Evolutionary conservation across 2,113 vertebrate species (phyloP), one percentile per base, ranked within the genome.

Genomic region (Scophthalmus maximus): DNA sequence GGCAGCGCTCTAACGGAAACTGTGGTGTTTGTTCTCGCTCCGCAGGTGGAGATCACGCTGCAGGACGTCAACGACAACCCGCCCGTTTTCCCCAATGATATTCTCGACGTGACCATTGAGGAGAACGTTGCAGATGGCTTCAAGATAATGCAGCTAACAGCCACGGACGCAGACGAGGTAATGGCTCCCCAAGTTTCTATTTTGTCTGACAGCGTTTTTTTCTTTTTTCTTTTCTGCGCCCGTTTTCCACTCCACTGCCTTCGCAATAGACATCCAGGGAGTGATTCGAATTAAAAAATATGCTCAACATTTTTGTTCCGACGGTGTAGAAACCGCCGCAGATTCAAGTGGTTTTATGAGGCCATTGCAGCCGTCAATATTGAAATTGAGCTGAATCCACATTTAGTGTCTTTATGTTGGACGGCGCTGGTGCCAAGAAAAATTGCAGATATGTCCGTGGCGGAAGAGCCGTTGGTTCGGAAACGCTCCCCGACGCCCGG

Each of bases 21-120:
- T 29, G 10, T 50, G 65, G 74, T 83, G 87, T 83, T 81, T 73
- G 70, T 66, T 46, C 6, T 71, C 78, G 80, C 30, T 83, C 70
- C 56, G 52, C 87, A 99, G 98, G 98, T 99, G 78, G 98, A 99
- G 94, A 97, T 99, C 93, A 98, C 97, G 0, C 95, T 99, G 68
- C 97, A 99, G 85, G 97, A 99, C 80, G 93, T 99, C 87, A 99
- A 99, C 12, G 98, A 99, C 94, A 99, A 98, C 85, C 96, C 98
- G 1, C 97, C 98, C 3, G 84, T 99, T 12, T 99, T 99, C 91
- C 96, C 97, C 44, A 96, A 96, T 2, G 96, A 98, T 74, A 94
- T 93, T 73, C 94, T 99, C 1, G 98, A 99, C 49, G 93, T 99
- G 76, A 96, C 94, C 0, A 95, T 99, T 2, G 96, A 98, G 88